These are phyloP conservation scores for Hemaris fuciformis DNA, from an alignment of 2,888 invertebrate genomes.

Conservation along the genomic window DNA sequence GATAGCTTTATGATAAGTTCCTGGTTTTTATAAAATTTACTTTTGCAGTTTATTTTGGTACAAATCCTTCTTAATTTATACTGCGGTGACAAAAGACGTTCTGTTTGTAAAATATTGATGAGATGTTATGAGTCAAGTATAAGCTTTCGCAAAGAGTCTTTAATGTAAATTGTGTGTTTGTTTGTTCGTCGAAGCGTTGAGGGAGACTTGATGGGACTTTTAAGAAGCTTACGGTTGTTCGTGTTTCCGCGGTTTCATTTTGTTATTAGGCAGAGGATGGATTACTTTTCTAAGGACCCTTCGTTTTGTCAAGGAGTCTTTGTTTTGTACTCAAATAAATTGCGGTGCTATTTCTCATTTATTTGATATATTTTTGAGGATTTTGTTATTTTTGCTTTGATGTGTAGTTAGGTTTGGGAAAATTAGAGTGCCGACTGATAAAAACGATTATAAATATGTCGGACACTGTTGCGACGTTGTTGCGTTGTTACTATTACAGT, in stretches of 20 bases:
- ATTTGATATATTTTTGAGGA: not conserved
- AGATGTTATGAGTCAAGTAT: not conserved
- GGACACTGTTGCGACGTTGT: too few species aligned
- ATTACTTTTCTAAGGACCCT: not conserved
- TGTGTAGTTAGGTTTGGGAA: not conserved
- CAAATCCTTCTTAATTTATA: not conserved
- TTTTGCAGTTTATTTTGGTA: not conserved
- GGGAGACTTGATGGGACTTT: not conserved
- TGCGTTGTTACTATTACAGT: too few species aligned
- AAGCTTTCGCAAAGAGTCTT: not conserved
- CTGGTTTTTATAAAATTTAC: not conserved
- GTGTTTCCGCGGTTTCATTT: not conserved
- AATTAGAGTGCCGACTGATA: too few species aligned
- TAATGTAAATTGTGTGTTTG: slow-evolving; percentile 13
- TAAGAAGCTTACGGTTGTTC: not conserved
- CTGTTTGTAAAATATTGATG: not conserved
- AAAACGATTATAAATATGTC: too few species aligned
- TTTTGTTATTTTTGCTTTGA: not conserved
- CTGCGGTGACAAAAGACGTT: too few species aligned
- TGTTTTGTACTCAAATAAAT: not conserved
- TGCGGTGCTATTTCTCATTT: not conserved
- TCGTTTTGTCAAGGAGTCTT: not conserved
- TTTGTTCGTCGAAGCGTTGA: not conserved
- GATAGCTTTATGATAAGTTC: too few species aligned
- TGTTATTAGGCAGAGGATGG: not conserved